Conservation (phyloP, 2,888 invertebrate species). For the Plutella xylostella region DNA sequence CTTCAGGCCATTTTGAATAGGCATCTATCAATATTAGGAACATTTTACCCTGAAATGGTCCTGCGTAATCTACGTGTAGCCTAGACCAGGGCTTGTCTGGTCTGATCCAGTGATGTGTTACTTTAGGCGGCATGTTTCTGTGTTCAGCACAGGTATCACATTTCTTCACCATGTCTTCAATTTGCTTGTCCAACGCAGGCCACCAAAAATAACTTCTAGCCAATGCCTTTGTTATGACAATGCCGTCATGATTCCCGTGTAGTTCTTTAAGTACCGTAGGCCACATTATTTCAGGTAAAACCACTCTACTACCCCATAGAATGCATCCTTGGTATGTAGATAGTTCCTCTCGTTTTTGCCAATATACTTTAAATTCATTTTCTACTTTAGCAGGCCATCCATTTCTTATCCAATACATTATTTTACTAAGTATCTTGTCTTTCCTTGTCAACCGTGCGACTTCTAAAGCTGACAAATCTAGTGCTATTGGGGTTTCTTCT, state of each 20-base stretch:
- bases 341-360: not conserved
- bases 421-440: too few relatives aligned
- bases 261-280: constrained; percentile 3
- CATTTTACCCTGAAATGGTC: constrained; percentile 1
- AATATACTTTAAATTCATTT: too few relatives aligned
- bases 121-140: not conserved
- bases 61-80: constrained; percentile 1
- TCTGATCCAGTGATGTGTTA: constrained; percentile 2
- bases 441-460: too few relatives aligned
- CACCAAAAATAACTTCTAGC: constrained; percentile 14
- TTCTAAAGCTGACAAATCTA: too few relatives aligned
- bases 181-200: constrained; percentile 9
- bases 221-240: constrained; percentile 10
- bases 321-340: constrained; percentile 10
- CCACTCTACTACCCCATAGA: constrained; percentile 10
- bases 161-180: constrained; percentile 6
- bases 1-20: constrained; percentile 1
- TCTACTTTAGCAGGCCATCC: not conserved
- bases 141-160: constrained; percentile 1
- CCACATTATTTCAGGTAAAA: constrained; percentile 6
- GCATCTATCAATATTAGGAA: not conserved
- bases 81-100: not conserved
- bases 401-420: constrained; percentile 3
- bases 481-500: too few relatives aligned
- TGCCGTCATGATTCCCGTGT: constrained; percentile 11